Percentiles rank a stretch among this genome's conserved stretches.
These are phyloP conservation scores for Diarsia brunnea DNA, from an alignment of 2,888 invertebrate species.

Conservation along the genomic window DNA sequence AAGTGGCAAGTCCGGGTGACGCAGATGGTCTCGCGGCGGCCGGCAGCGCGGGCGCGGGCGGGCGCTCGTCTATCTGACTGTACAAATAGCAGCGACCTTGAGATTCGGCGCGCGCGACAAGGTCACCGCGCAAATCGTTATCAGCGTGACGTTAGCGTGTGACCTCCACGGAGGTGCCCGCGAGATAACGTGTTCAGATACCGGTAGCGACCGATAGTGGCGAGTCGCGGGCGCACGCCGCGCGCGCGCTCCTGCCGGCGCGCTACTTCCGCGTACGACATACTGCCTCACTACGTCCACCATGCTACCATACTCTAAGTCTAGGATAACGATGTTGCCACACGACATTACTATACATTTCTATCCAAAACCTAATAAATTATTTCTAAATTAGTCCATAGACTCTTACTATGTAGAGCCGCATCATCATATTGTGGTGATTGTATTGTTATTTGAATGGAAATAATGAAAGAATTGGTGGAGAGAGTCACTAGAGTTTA, in stretches of 20 bases:
- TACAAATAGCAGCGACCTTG: conserved; percentile 90
- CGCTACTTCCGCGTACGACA: conserved; percentile 63
- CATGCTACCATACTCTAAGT: conserved; percentile 7
- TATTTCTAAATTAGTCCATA: neutral
- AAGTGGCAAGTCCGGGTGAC: conserved; percentile 84
- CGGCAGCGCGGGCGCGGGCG: conserved; percentile 75
- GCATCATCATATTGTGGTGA: neutral
- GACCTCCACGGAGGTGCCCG: conserved; percentile 89
- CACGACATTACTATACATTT: neutral
- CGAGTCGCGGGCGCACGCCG: conserved; percentile 71
- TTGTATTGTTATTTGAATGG: neutral
- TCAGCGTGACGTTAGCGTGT: conserved; percentile 89
- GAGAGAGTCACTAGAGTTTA: neutral
- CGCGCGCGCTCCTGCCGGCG: conserved; percentile 56
- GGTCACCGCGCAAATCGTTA: conserved; percentile 90
- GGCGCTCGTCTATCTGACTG: conserved; percentile 84
- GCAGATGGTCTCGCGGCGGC: conserved; percentile 75
- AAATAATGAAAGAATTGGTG: neutral
- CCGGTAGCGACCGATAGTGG: conserved; percentile 87
- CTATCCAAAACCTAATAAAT: neutral
- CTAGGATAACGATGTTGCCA: neutral
- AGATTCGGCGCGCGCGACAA: conserved; percentile 90
- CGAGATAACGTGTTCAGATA: conserved; percentile 84
- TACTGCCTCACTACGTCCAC: conserved; percentile 30
- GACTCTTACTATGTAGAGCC: neutral